Evolutionary conservation across 2,113 vertebrate species (phyloP), one percentile per base, ranked within the genome.

Genomic region (Malurus cyaneus): DNA sequence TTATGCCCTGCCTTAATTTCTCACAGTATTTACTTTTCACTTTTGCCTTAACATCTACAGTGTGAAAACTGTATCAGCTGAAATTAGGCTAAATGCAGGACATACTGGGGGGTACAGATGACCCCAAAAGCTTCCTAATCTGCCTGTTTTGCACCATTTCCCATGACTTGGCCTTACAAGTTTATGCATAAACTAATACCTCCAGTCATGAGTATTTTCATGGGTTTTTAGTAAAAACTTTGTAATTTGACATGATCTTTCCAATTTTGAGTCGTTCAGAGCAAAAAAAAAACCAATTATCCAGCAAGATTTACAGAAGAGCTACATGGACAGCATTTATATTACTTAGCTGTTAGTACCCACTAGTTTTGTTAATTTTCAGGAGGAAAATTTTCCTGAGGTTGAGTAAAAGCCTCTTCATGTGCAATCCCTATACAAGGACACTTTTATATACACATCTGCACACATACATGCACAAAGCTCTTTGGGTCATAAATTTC

Each of bases 401-500:
- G 23, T 14, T 49, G 36, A 59, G 18, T 0, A 56, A 29, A 1
- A 85, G 61, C 7, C 17, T 52, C 53, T 34, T 73, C 39, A 16
- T 18, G 14, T 61, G 26, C 41, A 56, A 42, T 73, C 29, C 28
- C 54, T 19, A 14, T 3, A 11, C 19, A 53, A 70, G 39, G 29
- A 57, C 18, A 34, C 0, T 0, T 44, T 15, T 41, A 49, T 18
- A 9, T 4, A 9, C 21, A 25, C 16, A 46, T 18, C 64, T 62
- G 14, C 50, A 32, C 4, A 20, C 8, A 59, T 1, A n/a, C 4
- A 17, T 0, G 14, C 32, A 81, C 41, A 74, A 53, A 87, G 25
- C n/a, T 54, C 78, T 54, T 15, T 21, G 19, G 6, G 18, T 54
- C 32, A 64, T 39, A 70, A 15, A 87, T 41, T 62, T 62, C 78